phyloP scores from a whole-genome alignment of 2,888 invertebrate genomes.

The Xanthia icteritia region DNA sequence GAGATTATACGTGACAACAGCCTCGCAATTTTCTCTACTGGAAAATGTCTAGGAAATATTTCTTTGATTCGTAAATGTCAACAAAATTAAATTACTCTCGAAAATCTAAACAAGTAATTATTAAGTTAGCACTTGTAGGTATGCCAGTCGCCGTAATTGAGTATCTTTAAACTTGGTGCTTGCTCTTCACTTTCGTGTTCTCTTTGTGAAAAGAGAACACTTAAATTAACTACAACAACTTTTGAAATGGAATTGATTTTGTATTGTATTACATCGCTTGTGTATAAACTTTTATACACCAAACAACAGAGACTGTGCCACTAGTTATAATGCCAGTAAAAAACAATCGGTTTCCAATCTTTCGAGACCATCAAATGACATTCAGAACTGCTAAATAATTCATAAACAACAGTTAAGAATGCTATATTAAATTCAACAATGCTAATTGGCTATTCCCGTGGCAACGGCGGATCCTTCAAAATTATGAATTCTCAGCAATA shows the following conservation, averaged over 20 bases:
- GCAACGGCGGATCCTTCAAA: constrained; percentile 41
- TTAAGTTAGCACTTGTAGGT: constrained; percentile 30
- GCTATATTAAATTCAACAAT: constrained; percentile 48
- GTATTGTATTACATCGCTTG: not conserved
- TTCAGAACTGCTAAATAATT: constrained; percentile 55
- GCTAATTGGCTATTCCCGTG: constrained; percentile 35
- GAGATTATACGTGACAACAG: not conserved
- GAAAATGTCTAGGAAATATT: not conserved
- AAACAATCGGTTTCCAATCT: constrained; percentile 35
- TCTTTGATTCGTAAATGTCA: constrained; percentile 9
- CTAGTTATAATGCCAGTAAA: constrained; percentile 16
- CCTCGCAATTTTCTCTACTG: not conserved
- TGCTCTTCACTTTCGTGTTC: not conserved
- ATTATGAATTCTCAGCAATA: constrained; percentile 52
- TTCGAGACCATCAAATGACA: constrained; percentile 23
- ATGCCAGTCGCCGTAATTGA: constrained; percentile 17
- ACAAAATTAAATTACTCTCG: constrained; percentile 11
- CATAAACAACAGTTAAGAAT: constrained; percentile 46
- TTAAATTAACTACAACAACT: not conserved
- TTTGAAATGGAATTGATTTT: constrained; percentile 8
- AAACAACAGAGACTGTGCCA: not conserved
- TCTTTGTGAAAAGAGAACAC: not conserved
- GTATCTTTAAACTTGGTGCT: constrained; percentile 4
- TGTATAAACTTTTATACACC: not conserved
- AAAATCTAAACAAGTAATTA: constrained; percentile 22